Evolutionary conservation across 2,888 invertebrate species (phyloP), one percentile per base, ranked within the genome.

Genomic region (Drosophila tripunctata): DNA sequence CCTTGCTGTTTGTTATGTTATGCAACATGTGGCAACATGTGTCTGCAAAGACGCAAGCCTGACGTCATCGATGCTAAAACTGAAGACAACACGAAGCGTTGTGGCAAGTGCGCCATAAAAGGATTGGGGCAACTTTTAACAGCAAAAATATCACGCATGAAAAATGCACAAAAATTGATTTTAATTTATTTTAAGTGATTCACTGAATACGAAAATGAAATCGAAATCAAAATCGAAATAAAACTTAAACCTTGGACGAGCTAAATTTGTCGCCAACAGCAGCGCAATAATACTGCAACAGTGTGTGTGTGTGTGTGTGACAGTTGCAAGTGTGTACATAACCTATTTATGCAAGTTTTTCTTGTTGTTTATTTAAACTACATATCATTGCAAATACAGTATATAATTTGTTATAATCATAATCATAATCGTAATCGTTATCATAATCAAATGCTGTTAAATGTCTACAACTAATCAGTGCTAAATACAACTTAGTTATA

Each of bases 101-200:
- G 76, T 71, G 63, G 74, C 83, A 76, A 65, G 71, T 63, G 58
- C n/a, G n/a, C 81, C 82, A 43, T 87, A 87, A 75, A 82, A 78
- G 82, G 82, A 67, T 51, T 64, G 48, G 61, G 43, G 60, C 83
- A 82, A 76, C 51, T 68, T 52, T n/a, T n/a, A n/a, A n/a, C n/a
- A 15, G 22, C 15, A 19, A 5, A 50, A 27, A 45, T 35, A 73
- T 69, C 74, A 78, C 70, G 71, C 78, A 75, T 74, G 65, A 74
- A 70, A 77, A 78, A 57, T 78, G 67, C 71, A 78, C 75, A 70
- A 78, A 72, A 79, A 77, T 77, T 67, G 57, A 77, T 83, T 85
- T 87, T 83, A 82, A 83, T 83, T 83, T 87, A 87, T 83, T 85
- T 87, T 85, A 83, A 87, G 76, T 85, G 86, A 81, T 86, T 86